Evolutionary conservation across 2,797 vertebrate species (phyloP), one percentile per base, ranked within the genome.

Genomic region (Gambusia yucatana): DNA sequence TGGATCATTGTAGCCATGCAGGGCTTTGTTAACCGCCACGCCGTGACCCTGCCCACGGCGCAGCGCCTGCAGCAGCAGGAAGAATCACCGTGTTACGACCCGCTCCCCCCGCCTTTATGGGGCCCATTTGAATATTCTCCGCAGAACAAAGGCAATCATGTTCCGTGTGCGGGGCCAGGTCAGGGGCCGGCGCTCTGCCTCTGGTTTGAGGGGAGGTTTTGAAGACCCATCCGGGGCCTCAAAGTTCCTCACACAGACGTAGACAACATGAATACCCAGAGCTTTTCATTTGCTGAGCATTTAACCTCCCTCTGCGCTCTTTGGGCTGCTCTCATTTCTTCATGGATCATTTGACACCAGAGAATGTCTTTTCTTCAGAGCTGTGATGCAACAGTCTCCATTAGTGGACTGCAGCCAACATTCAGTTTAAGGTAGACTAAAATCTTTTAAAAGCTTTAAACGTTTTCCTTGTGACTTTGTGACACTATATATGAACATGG

Each of bases 21-120:
- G 95, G 94, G 96, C 97, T 97, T 97, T 97, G 97, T 97, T 98
- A 98, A 97, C 96, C 96, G 96, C 92, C 92, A 91, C 90, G 96
- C 95, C 94, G 93, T 96, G 97, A 98, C 97, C 97, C 96, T 95
- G 95, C 91, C 94, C 95, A 43, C 41, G 39, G 8, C 73, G 90
- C 95, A 90, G 96, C 96, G 96, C 96, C 96, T 96, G 94, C 86
- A 95, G 96, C 97, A 95, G 96, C 96, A 95, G 96, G 96, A 96
- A 95, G 95, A 95, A 97, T 96, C 95, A 91, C 0, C 87, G 95
- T 96, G 96, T 96, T 95, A 92, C 91, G 97, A 98, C 97, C 97
- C 94, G 90, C 93, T 94, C 94, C 94, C 96, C 76, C 10, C 73
- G 94, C 96, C 93, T 95, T 96, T 94, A 96, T 96, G 95, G 94